phyloP scores from a whole-genome alignment of 2,113 vertebrate genomes.

The Indri indri region DNA sequence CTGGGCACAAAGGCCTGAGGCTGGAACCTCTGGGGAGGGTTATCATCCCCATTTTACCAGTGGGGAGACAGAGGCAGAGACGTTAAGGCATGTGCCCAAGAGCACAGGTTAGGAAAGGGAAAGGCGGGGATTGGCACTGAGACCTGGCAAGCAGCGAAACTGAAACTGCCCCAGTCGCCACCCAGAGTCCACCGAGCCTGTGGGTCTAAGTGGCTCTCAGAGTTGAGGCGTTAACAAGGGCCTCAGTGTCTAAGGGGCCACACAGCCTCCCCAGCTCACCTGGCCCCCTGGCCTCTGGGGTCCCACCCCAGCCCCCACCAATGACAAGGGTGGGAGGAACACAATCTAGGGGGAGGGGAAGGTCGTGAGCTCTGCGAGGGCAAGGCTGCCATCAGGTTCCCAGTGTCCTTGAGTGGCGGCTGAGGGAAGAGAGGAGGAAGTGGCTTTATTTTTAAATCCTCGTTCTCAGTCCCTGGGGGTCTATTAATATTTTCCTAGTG shows the following conservation, averaged over 20 bases:
- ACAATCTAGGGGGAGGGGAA: background rate
- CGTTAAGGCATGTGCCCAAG: background rate
- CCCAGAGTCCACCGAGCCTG: background rate
- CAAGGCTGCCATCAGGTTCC: background rate
- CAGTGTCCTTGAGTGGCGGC: background rate
- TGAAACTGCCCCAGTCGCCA: background rate
- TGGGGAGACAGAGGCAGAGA: background rate
- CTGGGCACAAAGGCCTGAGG: background rate
- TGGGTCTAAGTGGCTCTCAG: background rate
- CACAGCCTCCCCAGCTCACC: background rate
- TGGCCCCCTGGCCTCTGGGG: background rate
- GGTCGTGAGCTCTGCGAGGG: background rate
- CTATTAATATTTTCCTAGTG: background rate
- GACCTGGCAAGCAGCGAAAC: background rate
- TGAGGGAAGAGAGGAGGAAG: background rate
- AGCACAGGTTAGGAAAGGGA: background rate
- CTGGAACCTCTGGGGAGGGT: background rate
- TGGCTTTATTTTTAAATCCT: background rate
- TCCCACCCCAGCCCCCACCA: background rate
- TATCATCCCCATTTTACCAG: background rate
- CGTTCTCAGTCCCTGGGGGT: background rate
- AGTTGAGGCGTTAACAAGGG: rapidly evolving
- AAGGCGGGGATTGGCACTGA: background rate
- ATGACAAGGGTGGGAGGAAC: background rate
- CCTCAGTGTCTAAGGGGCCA: background rate